Conservation (phyloP, 1,140 invertebrate genomes). For the Neotoxoptera formosana region DNA sequence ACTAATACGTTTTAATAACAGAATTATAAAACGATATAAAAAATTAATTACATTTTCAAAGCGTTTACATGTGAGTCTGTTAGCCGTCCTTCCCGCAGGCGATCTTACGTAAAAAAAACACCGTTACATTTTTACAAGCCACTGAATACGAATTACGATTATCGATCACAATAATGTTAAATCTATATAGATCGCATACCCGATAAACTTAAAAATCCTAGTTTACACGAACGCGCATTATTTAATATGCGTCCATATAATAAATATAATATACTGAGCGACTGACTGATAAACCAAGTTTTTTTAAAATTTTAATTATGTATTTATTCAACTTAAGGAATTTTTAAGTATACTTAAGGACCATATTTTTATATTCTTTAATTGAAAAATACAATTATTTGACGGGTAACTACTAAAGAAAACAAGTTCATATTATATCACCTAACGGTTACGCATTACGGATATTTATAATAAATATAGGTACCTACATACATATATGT, state of each 20-base stretch:
- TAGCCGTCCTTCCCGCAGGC: neutral
- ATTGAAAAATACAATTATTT: neutral
- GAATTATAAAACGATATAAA: neutral
- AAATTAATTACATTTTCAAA: slow-evolving; percentile 1
- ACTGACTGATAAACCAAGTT: neutral
- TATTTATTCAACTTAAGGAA: neutral
- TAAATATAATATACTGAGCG: neutral
- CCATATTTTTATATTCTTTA: neutral
- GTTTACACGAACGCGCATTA: neutral
- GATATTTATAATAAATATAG: neutral
- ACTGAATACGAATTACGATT: neutral
- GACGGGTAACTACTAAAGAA: neutral
- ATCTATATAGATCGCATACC: neutral
- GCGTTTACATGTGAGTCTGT: neutral
- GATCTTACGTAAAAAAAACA: slow-evolving; percentile 18
- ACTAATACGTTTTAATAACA: neutral
- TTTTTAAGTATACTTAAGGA: neutral
- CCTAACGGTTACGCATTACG: neutral
- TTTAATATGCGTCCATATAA: neutral
- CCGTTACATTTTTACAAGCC: neutral
- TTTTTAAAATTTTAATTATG: neutral
- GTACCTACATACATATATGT: neutral
- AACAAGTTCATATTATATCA: neutral
- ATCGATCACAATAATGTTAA: neutral
- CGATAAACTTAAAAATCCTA: slow-evolving; percentile 9